Conservation (phyloP, 2,113 vertebrate genomes). For the Proteles cristata region DNA sequence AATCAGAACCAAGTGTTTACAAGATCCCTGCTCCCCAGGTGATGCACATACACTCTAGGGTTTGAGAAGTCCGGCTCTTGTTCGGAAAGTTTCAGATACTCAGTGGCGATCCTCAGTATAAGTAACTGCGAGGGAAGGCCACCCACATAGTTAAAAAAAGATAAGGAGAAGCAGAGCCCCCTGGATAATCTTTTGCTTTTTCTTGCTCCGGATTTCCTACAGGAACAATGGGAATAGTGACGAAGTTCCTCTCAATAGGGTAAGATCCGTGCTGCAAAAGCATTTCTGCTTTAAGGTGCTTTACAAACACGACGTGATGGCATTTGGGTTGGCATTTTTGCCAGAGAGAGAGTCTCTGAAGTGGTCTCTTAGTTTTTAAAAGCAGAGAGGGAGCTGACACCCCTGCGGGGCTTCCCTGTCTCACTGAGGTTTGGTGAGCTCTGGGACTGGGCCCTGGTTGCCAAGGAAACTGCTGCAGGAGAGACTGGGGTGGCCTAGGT, state of each 20-base stretch:
- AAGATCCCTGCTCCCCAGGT: no score
- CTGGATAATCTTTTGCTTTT: not conserved
- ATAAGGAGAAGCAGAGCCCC: not conserved
- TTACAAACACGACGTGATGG: not conserved
- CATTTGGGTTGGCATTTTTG: slow-evolving; percentile 37
- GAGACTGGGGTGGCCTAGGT: slow-evolving; percentile 67
- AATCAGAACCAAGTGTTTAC: not conserved
- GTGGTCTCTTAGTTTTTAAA: slow-evolving; percentile 37
- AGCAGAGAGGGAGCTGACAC: slow-evolving; percentile 54
- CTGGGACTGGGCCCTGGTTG: slow-evolving; percentile 77
- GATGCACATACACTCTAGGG: fast-evolving
- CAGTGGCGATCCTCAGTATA: not conserved
- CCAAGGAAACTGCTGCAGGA: slow-evolving; percentile 83
- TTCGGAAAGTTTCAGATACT: not conserved
- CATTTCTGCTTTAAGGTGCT: not conserved
- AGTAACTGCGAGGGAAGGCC: not conserved
- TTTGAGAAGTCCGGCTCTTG: no score
- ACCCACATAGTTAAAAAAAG: not conserved
- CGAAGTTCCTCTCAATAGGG: fast-evolving
- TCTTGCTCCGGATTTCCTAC: not conserved
- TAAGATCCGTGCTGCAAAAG: not conserved
- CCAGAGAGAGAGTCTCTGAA: not conserved
- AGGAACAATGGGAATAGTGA: not conserved
- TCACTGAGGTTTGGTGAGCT: slow-evolving; percentile 42
- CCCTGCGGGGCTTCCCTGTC: slow-evolving; percentile 67